phyloP scores from a whole-genome alignment of 2,113 vertebrate species.

The Sarotherodon lohbergeri region DNA sequence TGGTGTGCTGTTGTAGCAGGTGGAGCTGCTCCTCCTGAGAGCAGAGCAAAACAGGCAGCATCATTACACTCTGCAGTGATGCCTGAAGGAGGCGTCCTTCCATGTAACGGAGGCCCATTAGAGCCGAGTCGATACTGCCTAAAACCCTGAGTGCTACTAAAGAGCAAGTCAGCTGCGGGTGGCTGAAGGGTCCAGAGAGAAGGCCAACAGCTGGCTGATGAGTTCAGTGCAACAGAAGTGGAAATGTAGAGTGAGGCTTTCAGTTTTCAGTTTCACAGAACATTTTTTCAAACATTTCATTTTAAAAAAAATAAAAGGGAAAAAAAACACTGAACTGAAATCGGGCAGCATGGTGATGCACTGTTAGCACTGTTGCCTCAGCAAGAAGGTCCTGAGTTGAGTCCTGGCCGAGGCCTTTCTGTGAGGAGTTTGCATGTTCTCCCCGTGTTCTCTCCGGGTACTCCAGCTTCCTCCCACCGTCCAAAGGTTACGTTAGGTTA shows the following conservation, averaged over 20 bases:
- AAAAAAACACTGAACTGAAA: not conserved
- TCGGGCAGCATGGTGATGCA: not conserved
- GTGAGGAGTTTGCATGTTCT: not conserved
- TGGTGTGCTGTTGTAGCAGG: not conserved
- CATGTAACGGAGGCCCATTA: constrained; percentile 36
- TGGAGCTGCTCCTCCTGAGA: not conserved
- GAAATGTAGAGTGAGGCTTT: not conserved
- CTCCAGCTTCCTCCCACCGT: not conserved
- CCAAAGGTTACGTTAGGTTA: not conserved
- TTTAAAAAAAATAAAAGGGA: not conserved
- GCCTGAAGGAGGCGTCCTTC: constrained; percentile 41
- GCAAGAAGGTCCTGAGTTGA: not conserved
- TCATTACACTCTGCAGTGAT: constrained; percentile 16
- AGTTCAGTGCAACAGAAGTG: not conserved
- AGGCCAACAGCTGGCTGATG: constrained; percentile 40
- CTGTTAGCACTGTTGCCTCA: not conserved
- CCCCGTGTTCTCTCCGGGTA: not conserved
- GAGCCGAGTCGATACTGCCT: constrained; percentile 21
- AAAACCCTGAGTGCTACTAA: constrained; percentile 23
- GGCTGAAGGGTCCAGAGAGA: constrained; percentile 40
- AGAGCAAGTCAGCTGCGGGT: constrained; percentile 59
- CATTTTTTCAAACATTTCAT: not conserved
- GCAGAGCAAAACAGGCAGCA: not conserved
- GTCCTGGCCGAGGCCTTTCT: not conserved
- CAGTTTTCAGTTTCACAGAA: not conserved